phyloP scores from a whole-genome alignment of 2,797 vertebrate genomes.

The Hydrocynus forskahlii region DNA sequence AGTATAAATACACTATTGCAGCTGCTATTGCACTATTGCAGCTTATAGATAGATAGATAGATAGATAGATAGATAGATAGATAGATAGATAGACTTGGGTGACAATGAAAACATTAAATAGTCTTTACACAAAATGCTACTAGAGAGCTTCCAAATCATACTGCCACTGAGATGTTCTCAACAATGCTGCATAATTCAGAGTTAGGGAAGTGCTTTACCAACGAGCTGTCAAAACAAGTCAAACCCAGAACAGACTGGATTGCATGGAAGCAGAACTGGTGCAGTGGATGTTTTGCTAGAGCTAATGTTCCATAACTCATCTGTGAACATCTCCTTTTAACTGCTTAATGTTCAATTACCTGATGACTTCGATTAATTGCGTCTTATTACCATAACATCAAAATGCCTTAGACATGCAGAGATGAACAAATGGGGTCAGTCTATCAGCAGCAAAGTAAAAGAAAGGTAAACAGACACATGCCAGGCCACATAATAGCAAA shows the following conservation, averaged over 20 bases:
- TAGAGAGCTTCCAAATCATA: not conserved
- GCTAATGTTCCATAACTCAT: constrained; percentile 64
- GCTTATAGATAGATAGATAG: not conserved
- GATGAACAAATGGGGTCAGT: constrained; percentile 61
- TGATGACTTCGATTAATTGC: constrained; percentile 72
- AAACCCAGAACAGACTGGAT: constrained; percentile 37
- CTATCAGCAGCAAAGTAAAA: constrained; percentile 42
- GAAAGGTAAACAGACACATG: constrained; percentile 35
- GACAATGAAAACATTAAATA: constrained; percentile 9
- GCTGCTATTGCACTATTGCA: not conserved
- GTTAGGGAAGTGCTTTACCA: constrained; percentile 55
- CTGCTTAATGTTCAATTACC: constrained; percentile 76
- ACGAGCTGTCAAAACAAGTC: constrained; percentile 52
- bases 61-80: no score
- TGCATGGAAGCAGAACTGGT: constrained; percentile 21
- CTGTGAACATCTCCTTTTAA: constrained; percentile 63
- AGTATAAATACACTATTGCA: no score
- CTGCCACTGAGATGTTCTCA: constrained; percentile 10
- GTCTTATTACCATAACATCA: constrained; percentile 74
- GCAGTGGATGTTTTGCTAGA: constrained; percentile 36
- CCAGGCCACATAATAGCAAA: not conserved
- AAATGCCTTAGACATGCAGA: constrained; percentile 65
- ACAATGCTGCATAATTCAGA: constrained; percentile 38
- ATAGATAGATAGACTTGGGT: not conserved
- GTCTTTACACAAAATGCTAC: constrained; percentile 29